Evolutionary conservation across 2,113 vertebrate genomes (phyloP).

Genomic region (Salvelinus fontinalis): DNA sequence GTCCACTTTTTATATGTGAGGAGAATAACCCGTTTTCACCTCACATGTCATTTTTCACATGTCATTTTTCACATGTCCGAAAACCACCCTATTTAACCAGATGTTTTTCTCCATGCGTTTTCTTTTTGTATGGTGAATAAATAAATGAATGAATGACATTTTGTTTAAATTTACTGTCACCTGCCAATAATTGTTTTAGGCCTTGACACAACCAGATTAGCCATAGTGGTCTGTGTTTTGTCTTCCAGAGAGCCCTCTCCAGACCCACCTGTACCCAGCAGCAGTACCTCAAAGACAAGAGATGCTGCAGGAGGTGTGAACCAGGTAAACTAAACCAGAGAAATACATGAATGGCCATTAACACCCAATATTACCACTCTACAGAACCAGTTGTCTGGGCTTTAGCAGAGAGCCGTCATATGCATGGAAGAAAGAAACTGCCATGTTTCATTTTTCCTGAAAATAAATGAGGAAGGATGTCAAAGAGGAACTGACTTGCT

Average conservation of each 20-base stretch:
- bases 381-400: too few relatives aligned
- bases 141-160: not conserved
- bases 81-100: too few relatives aligned
- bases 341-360: too few relatives aligned
- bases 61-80: too few relatives aligned
- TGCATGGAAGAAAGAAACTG: slow-evolving; percentile 36
- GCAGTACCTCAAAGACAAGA: slow-evolving; percentile 57
- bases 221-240: slow-evolving; percentile 1
- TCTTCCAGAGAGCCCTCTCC: slow-evolving; percentile 55
- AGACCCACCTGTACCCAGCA: slow-evolving; percentile 57
- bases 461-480: slow-evolving; percentile 44
- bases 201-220: not conserved
- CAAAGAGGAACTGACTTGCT: slow-evolving; percentile 35
- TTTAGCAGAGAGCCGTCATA: not conserved
- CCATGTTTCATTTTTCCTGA: slow-evolving; percentile 25
- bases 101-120: too few relatives aligned
- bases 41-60: too few relatives aligned
- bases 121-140: too few relatives aligned
- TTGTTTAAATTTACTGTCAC: not conserved
- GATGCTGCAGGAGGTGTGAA: slow-evolving; percentile 71
- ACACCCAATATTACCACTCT: too few relatives aligned
- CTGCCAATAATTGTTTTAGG: not conserved
- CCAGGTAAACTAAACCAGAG: slow-evolving; percentile 63
- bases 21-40: too few relatives aligned
- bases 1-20: too few relatives aligned